Base-by-base conservation (phyloP, 92 coral and sea anemone species). In the Parazoanthus darwini region DNA sequence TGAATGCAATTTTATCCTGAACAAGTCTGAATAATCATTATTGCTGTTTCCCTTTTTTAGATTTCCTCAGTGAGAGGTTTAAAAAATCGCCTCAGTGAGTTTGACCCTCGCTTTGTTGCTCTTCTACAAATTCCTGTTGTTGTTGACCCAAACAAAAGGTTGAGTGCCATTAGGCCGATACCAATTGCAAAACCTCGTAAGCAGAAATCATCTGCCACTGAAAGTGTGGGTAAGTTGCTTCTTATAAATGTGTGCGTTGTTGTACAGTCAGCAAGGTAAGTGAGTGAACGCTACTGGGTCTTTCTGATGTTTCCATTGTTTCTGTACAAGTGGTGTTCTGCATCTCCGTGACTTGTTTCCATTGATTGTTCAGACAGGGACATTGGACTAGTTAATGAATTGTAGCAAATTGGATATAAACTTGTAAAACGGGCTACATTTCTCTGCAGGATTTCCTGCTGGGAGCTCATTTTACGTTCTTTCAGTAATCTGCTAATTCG, bases 51-150 rank as follows among this genome's bases (percentile, higher is more conserved):
- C 18, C 67, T 82, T 82, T 35, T 86, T 54, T 80, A 85, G 83
- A 86, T 92, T 37, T 80, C 90, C 26, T 73, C 92, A 42, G 84
- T 77, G 42, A 82, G 44, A 33, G 74, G 81, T 77, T 58, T 92
- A 82, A 89, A 48, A 39, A 54, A 44, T 1, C 84, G 87, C 56
- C 86, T 92, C 75, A 54, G 54, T 26, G 87, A 66, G 8, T 93
- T 93, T 92, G 96, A 93, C 84, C 93, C 91, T 35, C 88, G 93
- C 74, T 93, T 93, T 92, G 65, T 84, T n/a, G 93, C 91, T 25
- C 86, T 93, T 33, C 85, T 93, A 51, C 79, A 74, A 85, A 92
- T 89, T 20, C 96, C 96, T 20, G 56, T 93, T 74, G 51, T 77
- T 46, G 83, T 90, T 33, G 94, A 93, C 48, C 63, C 80, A 48